These are phyloP conservation scores for Pandemis heparana DNA, from an alignment of 2,888 invertebrate species.

Conservation along the genomic window DNA sequence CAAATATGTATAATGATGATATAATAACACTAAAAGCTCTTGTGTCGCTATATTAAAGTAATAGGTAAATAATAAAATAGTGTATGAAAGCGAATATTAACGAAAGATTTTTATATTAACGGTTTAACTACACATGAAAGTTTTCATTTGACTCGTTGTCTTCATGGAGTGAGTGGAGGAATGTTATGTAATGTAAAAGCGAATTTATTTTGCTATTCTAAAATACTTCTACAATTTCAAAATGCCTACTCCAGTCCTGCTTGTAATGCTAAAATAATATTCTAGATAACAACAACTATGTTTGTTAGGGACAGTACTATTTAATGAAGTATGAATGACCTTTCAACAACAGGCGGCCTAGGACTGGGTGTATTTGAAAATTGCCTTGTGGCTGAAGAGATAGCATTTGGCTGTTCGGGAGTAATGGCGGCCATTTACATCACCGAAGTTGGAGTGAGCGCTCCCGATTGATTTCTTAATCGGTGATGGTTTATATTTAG, in stretches of 20 bases:
- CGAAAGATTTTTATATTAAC: not conserved
- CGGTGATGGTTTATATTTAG: constrained; percentile 1
- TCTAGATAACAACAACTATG: not conserved
- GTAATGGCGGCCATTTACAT: constrained; percentile 95
- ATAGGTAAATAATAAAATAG: not conserved
- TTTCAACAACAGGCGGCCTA: constrained; percentile 88
- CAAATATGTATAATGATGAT: not conserved
- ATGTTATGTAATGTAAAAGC: not conserved
- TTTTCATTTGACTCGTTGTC: constrained; percentile 1
- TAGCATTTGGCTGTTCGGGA: constrained; percentile 97
- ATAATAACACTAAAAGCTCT: not conserved
- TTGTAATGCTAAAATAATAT: not conserved
- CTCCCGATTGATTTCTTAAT: constrained; percentile 3
- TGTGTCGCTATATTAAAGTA: not conserved
- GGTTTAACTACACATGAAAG: not conserved
- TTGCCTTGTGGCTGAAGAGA: constrained; percentile 93
- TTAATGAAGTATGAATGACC: not conserved
- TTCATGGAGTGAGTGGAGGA: constrained; percentile 8
- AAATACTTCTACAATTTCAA: not conserved
- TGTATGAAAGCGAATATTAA: not conserved
- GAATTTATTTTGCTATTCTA: not conserved
- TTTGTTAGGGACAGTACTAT: not conserved
- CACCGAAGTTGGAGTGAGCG: constrained; percentile 88
- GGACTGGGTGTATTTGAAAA: constrained; percentile 90
- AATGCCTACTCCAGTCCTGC: constrained; percentile 10